Evolutionary conservation across 2,797 vertebrate species (phyloP).

Genomic region (Oophaga sylvatica): DNA sequence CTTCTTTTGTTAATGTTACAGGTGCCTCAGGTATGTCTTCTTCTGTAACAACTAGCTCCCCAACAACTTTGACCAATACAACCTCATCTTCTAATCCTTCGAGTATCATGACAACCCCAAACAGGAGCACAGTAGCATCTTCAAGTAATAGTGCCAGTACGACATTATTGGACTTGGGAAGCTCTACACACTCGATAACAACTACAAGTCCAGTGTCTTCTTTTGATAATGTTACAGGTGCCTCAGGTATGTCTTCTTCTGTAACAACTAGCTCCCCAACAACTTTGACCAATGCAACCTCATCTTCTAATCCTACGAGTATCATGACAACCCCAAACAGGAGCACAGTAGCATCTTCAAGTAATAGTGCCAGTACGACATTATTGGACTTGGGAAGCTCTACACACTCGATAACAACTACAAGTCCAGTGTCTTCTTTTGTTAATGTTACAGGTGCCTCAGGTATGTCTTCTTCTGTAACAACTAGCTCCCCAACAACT

Average conservation of each 20-base stretch:
- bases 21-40: background rate
- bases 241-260: background rate
- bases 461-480: background rate
- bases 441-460: background rate
- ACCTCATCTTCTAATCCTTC: too few relatives aligned
- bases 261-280: background rate
- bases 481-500: background rate
- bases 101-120: too few relatives aligned
- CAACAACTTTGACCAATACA: background rate
- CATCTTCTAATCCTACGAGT: too few relatives aligned
- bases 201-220: background rate
- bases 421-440: background rate
- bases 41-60: background rate
- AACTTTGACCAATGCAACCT: too few relatives aligned
- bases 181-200: too few relatives aligned
- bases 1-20: background rate
- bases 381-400: too few relatives aligned
- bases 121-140: too few relatives aligned
- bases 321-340: too few relatives aligned
- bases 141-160: too few relatives aligned
- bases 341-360: too few relatives aligned
- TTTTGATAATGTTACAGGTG: background rate
- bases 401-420: background rate
- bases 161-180: too few relatives aligned
- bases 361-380: too few relatives aligned